These are phyloP conservation scores for Arctopsyche grandis DNA, from an alignment of 1,140 invertebrate species.

Conservation along the genomic window DNA sequence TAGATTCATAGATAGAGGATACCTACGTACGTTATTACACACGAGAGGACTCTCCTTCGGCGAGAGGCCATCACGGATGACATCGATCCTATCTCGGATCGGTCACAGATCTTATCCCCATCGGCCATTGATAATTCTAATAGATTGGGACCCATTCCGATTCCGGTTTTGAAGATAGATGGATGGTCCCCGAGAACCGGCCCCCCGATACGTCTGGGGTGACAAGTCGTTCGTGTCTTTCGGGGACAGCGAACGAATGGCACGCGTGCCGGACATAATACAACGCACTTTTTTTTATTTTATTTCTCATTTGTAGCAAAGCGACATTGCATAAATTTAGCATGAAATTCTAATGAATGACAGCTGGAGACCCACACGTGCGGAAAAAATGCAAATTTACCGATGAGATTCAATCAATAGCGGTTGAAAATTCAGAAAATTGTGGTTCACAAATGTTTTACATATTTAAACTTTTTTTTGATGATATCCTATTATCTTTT, in stretches of 20 bases:
- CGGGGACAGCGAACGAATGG: neutral
- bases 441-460: no score
- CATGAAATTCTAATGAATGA: no score
- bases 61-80: constrained; percentile 35
- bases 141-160: constrained; percentile 35
- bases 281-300: neutral
- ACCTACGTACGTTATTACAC: no score
- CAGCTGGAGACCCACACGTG: no score
- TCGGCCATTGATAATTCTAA: constrained; percentile 35
- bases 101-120: constrained; percentile 38
- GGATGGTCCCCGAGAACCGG: neutral
- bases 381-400: no score
- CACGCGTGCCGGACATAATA: neutral
- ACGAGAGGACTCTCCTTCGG: neutral
- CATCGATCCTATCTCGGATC: constrained; percentile 39
- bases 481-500: no score
- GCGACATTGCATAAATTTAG: no score
- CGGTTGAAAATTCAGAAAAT: no score
- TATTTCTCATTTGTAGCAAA: no score
- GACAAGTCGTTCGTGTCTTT: constrained; percentile 14
- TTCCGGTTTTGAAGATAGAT: constrained; percentile 25
- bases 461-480: no score
- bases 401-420: no score
- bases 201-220: constrained; percentile 8
- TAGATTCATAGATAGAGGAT: neutral